These are phyloP conservation scores for Parnassius smintheus DNA, from an alignment of 2,888 invertebrate genomes.

Conservation along the genomic window DNA sequence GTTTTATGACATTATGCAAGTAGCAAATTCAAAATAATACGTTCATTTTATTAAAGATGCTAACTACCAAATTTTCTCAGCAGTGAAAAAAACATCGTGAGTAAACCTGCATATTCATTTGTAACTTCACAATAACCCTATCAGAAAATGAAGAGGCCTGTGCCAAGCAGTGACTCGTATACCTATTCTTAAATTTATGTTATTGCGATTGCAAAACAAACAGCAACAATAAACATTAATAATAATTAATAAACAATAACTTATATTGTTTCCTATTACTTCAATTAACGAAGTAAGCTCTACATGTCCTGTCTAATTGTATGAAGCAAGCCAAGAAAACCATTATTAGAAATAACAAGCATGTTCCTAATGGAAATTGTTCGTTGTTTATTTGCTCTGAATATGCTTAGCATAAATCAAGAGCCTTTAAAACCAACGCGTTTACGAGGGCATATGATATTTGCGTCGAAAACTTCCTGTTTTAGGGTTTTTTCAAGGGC, in stretches of 20 bases:
- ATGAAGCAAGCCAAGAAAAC: conserved; percentile 14
- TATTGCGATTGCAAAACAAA: too few relatives aligned
- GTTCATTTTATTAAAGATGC: too few relatives aligned
- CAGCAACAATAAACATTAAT: too few relatives aligned
- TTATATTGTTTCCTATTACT: conserved; percentile 15
- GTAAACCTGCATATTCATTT: too few relatives aligned
- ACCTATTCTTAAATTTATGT: too few relatives aligned
- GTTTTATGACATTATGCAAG: too few relatives aligned
- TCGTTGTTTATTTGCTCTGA: conserved; percentile 12
- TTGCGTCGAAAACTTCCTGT: conserved; percentile 14
- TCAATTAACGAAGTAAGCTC: conserved; percentile 9
- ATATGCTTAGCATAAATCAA: conserved; percentile 20
- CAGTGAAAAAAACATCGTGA: too few relatives aligned
- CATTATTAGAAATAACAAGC: conserved; percentile 24
- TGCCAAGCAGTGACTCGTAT: too few relatives aligned
- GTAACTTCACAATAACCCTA: too few relatives aligned
- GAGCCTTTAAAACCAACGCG: conserved; percentile 14
- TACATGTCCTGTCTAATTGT: conserved; percentile 8
- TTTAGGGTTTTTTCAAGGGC: not conserved
- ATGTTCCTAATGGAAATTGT: conserved; percentile 20
- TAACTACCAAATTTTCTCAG: too few relatives aligned
- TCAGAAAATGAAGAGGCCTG: too few relatives aligned
- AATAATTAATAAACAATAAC: not conserved
- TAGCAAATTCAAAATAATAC: too few relatives aligned
- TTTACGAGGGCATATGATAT: conserved; percentile 5